Evolutionary conservation across 2,888 invertebrate genomes (phyloP), one percentile per base, ranked within the genome.

Genomic region (Oscheius sp.): DNA sequence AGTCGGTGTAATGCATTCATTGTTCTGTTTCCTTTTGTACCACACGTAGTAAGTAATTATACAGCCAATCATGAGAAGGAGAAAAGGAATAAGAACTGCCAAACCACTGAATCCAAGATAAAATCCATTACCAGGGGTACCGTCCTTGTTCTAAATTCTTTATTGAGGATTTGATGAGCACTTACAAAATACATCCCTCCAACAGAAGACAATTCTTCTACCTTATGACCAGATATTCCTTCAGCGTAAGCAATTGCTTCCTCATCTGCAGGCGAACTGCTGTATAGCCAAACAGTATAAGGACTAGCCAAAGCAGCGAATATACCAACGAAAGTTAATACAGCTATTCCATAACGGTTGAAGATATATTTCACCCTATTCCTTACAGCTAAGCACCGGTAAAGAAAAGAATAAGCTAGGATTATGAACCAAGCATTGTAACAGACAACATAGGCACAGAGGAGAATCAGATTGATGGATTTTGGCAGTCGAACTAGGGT

Each of bases 111-210:
- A 17, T 17, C 54, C 17, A 1, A 33, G 6, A 32, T 33, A n/a
- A 1, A 54, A 8, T 2, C 54, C 54, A 22, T 54, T 32, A 17
- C 33, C 54, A 14, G 36, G 17, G 8, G n/a, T 17, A 14, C 54
- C 54, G 2, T 9, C n/a, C 12, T 17, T 6, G n/a, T n/a, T 33
- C 54, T 54, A 4, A 54, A 54, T 2, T 33, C 6, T 4, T n/a
- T 30, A 6, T 30, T 30, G 4, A 4, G 54, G 1, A 32, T 30
- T 2, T 54, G 20, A 22, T 8, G 17, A 17, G 5, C 9, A 33
- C 54, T 54, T 30, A 54, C 54, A 33, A 54, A 54, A 32, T 22
- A 54, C 33, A 33, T 17, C 5, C 33, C 14, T 4, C 54, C 54
- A 9, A 54, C 22, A 33, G 36, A 28, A 12, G 33, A 22, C 5